These are phyloP conservation scores for Peromyscus aztecus DNA, from an alignment of 2,797 vertebrate species.

Conservation along the genomic window DNA sequence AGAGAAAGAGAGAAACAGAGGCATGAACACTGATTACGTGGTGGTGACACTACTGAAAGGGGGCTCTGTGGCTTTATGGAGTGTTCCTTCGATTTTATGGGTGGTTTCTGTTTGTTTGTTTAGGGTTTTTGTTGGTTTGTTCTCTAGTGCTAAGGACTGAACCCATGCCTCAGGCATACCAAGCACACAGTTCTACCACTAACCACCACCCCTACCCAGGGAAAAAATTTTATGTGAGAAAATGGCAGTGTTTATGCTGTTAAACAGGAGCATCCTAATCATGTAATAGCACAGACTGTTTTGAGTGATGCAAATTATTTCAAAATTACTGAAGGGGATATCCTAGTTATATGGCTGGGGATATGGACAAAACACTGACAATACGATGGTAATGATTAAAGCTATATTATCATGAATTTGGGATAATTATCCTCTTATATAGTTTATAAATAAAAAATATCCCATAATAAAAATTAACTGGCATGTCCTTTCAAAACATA, in stretches of 20 bases:
- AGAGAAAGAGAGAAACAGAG: neutral
- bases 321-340: neutral
- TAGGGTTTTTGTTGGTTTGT: neutral
- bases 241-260: neutral
- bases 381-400: neutral
- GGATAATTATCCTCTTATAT: neutral
- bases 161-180: neutral
- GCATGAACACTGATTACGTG: neutral
- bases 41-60: neutral
- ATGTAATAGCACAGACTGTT: slow-evolving; percentile 22
- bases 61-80: neutral
- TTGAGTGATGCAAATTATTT: neutral
- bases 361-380: neutral
- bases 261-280: neutral
- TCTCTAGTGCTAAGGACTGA: neutral
- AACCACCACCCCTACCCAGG: neutral
- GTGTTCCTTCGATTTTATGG: neutral
- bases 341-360: neutral
- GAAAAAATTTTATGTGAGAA: neutral
- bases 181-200: neutral
- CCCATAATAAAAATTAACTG: slow-evolving; percentile 32
- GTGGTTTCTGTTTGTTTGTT: neutral
- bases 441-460: neutral
- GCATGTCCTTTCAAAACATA: slow-evolving; percentile 7
- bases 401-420: neutral